These are phyloP conservation scores for Emydura subglobosa DNA, from an alignment of 2,113 vertebrate genomes.

Conservation along the genomic window DNA sequence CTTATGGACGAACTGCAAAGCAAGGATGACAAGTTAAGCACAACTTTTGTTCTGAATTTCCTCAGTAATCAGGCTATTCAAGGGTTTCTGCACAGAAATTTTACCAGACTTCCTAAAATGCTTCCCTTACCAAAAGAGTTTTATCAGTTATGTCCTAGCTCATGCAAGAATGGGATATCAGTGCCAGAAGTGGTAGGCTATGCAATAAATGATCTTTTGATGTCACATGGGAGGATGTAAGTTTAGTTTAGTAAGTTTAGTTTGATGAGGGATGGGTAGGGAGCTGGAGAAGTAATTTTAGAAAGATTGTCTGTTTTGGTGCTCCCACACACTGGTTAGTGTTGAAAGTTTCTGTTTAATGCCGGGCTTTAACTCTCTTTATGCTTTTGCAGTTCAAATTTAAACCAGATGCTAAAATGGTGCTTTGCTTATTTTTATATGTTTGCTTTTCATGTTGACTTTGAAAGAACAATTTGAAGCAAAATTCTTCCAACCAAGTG, in stretches of 20 bases:
- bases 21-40: not conserved
- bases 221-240: not conserved
- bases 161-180: not conserved
- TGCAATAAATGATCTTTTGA: not conserved
- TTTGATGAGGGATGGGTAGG: not conserved
- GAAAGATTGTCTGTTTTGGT: not conserved
- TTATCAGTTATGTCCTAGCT: conserved; percentile 5
- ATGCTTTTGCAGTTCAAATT: not conserved
- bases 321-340: not conserved
- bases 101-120: not conserved
- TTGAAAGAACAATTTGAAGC: not conserved
- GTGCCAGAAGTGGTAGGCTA: not conserved
- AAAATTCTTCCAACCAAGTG: not conserved
- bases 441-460: not conserved
- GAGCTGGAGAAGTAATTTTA: not conserved
- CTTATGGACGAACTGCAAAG: not conserved
- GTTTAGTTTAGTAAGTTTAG: not conserved
- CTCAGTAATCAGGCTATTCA: not conserved
- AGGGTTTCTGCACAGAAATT: not conserved
- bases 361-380: not conserved
- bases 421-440: not conserved
- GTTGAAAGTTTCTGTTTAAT: not conserved
- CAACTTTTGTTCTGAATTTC: not conserved
- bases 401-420: not conserved
- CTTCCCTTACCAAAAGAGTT: not conserved